Evolutionary conservation across 2,113 vertebrate genomes (phyloP).

Genomic region (Rhineura floridana): DNA sequence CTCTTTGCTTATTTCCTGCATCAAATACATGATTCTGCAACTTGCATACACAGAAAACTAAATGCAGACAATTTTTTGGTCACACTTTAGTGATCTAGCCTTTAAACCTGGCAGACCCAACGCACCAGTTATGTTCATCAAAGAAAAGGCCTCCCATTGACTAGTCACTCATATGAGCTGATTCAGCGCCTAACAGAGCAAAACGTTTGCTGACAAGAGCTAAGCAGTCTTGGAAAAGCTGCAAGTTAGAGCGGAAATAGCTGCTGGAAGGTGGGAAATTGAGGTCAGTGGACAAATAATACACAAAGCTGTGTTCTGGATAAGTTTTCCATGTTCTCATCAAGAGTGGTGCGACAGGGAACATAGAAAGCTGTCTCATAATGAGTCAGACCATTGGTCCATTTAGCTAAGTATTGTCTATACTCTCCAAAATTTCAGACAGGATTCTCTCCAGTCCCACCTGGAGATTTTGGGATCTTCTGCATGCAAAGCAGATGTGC

Average conservation of each 20-base stretch:
- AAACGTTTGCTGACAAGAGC: neutral
- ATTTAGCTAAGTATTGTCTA: too few species aligned
- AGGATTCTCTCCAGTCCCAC: too few species aligned
- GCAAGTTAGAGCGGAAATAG: neutral
- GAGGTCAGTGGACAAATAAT: neutral
- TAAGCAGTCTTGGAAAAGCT: neutral
- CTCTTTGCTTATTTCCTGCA: neutral
- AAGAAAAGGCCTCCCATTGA: neutral
- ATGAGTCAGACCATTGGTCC: too few species aligned
- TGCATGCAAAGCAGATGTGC: too few species aligned
- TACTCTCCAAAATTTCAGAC: too few species aligned
- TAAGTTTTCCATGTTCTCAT: neutral
- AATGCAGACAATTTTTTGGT: neutral
- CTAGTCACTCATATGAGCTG: neutral
- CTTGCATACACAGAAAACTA: neutral
- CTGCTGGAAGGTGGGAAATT: neutral
- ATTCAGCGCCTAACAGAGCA: neutral
- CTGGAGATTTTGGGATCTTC: too few species aligned
- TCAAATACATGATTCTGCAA: neutral
- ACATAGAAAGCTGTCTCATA: too few species aligned
- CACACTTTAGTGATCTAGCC: neutral
- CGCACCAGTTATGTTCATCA: neutral
- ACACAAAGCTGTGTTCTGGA: neutral
- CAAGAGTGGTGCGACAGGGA: neutral
- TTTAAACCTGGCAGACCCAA: neutral